Percentiles rank a stretch among this genome's conserved stretches.
phyloP scores from a whole-genome alignment of 2,888 invertebrate genomes.

The Drosophila nr. medialis region DNA sequence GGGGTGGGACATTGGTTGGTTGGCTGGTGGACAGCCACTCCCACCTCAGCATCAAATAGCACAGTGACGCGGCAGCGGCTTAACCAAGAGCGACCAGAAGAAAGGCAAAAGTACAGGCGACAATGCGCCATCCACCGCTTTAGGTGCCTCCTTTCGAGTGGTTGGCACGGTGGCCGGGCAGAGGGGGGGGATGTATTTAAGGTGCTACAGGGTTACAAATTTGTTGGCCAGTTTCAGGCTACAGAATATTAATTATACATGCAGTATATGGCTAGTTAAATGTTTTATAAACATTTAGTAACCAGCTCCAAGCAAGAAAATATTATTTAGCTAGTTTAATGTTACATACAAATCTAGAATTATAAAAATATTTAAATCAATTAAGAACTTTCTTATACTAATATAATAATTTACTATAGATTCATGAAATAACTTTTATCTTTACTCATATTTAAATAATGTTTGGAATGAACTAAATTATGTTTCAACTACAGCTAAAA shows the following conservation, averaged over 20 bases:
- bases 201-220: slow-evolving; percentile 33
- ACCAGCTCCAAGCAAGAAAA: too few relatives aligned
- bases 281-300: too few relatives aligned
- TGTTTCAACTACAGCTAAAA: neutral
- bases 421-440: neutral
- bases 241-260: neutral
- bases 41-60: slow-evolving; percentile 56
- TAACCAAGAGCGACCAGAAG: slow-evolving; percentile 68
- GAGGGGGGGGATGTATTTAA: neutral
- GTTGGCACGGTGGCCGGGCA: neutral
- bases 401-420: neutral
- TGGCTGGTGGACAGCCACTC: slow-evolving; percentile 14
- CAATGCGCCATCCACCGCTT: slow-evolving; percentile 46
- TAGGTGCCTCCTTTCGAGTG: slow-evolving; percentile 41
- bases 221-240: neutral
- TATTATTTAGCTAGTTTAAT: too few relatives aligned
- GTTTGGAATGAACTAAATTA: rapidly evolving
- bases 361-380: too few relatives aligned
- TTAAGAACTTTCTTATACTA: too few relatives aligned
- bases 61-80: slow-evolving; percentile 44
- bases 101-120: slow-evolving; percentile 54
- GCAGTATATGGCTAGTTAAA: neutral
- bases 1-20: neutral
- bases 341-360: too few relatives aligned
- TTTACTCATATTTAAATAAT: neutral